These are phyloP conservation scores for Trididemnum miniatum DNA, from an alignment of 23 tunicate genomes.

Conservation along the genomic window DNA sequence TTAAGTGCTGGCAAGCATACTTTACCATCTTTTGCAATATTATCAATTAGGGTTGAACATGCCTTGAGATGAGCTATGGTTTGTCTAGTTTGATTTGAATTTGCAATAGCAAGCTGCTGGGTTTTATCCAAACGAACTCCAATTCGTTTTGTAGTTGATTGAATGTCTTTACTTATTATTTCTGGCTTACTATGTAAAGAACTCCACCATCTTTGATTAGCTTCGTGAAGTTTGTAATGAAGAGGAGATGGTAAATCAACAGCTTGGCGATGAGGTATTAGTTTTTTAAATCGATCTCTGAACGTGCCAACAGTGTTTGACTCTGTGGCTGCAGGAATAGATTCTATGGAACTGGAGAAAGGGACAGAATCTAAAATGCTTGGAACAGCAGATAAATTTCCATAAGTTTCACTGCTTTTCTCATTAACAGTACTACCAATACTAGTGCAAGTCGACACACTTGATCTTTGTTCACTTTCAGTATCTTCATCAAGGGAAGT, in stretches of 20 bases:
- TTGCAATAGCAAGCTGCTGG: slow-evolving; percentile 42
- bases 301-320: neutral
- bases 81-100: slow-evolving; percentile 42
- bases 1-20: neutral
- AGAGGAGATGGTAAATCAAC: neutral
- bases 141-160: slow-evolving; percentile 42
- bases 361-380: no score
- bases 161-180: slow-evolving; percentile 22
- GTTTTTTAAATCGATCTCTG: neutral
- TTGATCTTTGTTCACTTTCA: neutral
- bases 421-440: neutral
- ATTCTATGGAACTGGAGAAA: no score
- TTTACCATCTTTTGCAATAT: neutral
- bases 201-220: slow-evolving; percentile 26
- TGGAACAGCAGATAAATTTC: neutral
- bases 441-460: no score
- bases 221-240: slow-evolving; percentile 45
- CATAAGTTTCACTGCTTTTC: neutral
- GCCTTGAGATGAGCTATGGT: slow-evolving; percentile 14
- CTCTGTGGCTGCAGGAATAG: neutral
- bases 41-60: neutral
- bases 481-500: neutral
- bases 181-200: slow-evolving; percentile 17
- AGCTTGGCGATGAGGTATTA: neutral
- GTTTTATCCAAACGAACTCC: slow-evolving; percentile 42